A percentile compares a stretch with the other conserved stretches of the same genome.
These are phyloP conservation scores for Anastrepha ludens DNA, from an alignment of 1,140 invertebrate genomes.

Conservation along the genomic window DNA sequence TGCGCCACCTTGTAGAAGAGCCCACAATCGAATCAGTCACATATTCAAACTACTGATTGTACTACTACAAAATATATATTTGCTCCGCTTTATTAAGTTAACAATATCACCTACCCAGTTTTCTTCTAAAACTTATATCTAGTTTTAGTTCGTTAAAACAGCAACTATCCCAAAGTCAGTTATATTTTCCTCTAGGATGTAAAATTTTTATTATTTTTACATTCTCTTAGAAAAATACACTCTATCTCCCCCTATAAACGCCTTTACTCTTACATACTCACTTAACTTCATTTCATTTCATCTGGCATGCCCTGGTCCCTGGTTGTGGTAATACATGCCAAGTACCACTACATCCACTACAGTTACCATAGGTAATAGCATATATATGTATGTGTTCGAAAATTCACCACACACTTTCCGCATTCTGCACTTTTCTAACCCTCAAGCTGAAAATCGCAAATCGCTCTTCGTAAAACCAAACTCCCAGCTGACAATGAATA, in stretches of 20 bases:
- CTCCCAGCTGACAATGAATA: not conserved
- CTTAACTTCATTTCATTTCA: not conserved
- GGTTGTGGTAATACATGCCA: not conserved
- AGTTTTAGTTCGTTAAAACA: no score
- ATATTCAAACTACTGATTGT: no score
- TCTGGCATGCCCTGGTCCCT: not conserved
- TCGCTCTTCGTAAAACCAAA: not conserved
- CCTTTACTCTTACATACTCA: not conserved
- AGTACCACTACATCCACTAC: not conserved
- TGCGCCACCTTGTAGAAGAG: no score
- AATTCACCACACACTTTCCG: not conserved
- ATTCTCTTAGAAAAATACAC: no score
- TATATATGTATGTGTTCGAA: not conserved
- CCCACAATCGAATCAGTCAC: no score
- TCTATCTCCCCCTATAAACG: not conserved
- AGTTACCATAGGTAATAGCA: not conserved
- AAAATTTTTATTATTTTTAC: no score
- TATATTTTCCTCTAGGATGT: no score
- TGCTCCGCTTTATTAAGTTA: no score
- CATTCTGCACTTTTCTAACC: not conserved
- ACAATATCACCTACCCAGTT: no score
- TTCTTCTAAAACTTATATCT: no score
- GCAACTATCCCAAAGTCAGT: no score
- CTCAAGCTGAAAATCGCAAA: not conserved
- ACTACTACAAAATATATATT: no score